Evolutionary conservation across 2,797 vertebrate genomes (phyloP).

Genomic region (Tokudaia tokunoshimensis): DNA sequence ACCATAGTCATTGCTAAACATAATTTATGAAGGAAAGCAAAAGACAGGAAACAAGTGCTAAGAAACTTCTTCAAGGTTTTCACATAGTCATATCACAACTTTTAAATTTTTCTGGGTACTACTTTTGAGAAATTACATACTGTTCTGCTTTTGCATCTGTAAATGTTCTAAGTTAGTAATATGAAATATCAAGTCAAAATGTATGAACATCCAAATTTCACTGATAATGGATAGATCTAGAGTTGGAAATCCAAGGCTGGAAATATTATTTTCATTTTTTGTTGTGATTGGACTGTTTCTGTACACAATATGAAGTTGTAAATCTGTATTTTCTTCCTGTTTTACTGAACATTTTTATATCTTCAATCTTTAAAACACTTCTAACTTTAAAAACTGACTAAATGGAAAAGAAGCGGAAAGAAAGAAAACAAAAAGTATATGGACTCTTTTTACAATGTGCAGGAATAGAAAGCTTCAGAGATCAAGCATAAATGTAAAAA

Average conservation of each 20-base stretch:
- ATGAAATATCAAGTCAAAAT: constrained; percentile 25
- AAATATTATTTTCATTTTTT: not conserved
- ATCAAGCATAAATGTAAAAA: constrained; percentile 16
- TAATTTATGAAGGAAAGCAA: not conserved
- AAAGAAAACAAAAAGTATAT: not conserved
- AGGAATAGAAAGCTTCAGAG: constrained; percentile 47
- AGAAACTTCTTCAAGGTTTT: constrained; percentile 33
- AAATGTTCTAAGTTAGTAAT: not conserved
- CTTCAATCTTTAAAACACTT: constrained; percentile 48
- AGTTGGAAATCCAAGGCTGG: constrained; percentile 1
- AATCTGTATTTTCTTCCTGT: not conserved
- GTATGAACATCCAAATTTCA: constrained; percentile 10
- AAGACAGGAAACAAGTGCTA: not conserved
- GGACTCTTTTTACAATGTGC: constrained; percentile 23
- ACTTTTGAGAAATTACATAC: not conserved
- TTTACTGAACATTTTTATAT: not conserved
- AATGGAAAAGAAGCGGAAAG: not conserved
- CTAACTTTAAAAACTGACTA: constrained; percentile 2
- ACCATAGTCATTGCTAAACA: not conserved
- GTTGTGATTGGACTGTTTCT: not conserved
- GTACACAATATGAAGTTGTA: not conserved
- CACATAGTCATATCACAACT: not conserved
- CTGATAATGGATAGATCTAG: constrained; percentile 8
- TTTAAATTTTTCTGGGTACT: not conserved
- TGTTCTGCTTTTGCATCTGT: constrained; percentile 9